Percentiles rank a stretch among this genome's conserved stretches.
Evolutionary conservation across 2,797 vertebrate species (phyloP).

Genomic region (Argya squamiceps): DNA sequence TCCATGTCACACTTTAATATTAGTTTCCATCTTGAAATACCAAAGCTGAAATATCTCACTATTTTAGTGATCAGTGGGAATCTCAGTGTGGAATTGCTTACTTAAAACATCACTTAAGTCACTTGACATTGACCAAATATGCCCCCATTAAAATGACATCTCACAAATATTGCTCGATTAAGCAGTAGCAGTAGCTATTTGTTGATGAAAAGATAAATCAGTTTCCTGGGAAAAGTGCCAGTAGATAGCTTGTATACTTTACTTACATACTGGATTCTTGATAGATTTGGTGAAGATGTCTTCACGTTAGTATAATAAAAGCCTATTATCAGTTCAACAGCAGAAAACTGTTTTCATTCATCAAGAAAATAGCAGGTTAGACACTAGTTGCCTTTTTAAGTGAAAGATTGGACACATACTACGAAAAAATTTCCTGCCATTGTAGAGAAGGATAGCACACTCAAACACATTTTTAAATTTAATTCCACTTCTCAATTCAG

Average conservation of each 20-base stretch:
- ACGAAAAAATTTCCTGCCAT: slow-evolving; percentile 55
- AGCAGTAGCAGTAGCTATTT: slow-evolving; percentile 60
- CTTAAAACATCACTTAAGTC: slow-evolving; percentile 56
- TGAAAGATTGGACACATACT: slow-evolving; percentile 58
- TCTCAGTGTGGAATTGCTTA: slow-evolving; percentile 20
- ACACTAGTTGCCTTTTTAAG: slow-evolving; percentile 68
- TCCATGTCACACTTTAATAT: not conserved
- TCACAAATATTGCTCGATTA: slow-evolving; percentile 63
- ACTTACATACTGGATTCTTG: slow-evolving; percentile 61
- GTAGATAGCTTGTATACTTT: slow-evolving; percentile 61
- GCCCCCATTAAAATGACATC: slow-evolving; percentile 64
- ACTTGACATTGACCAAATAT: slow-evolving; percentile 51
- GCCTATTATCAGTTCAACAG: slow-evolving; percentile 72
- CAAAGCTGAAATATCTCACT: not conserved
- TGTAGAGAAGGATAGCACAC: slow-evolving; percentile 43
- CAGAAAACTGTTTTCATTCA: slow-evolving; percentile 70
- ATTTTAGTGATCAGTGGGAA: slow-evolving; percentile 5
- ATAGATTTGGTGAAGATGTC: slow-evolving; percentile 72
- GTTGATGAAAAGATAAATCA: slow-evolving; percentile 71
- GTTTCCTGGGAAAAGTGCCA: slow-evolving; percentile 73
- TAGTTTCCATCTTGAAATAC: not conserved
- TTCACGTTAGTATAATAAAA: slow-evolving; percentile 72
- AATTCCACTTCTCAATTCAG: slow-evolving; percentile 47
- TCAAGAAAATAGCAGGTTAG: slow-evolving; percentile 65
- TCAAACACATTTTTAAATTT: slow-evolving; percentile 58